phyloP scores from a whole-genome alignment of 2,888 invertebrate genomes.

The Steinernema carpocapsae region DNA sequence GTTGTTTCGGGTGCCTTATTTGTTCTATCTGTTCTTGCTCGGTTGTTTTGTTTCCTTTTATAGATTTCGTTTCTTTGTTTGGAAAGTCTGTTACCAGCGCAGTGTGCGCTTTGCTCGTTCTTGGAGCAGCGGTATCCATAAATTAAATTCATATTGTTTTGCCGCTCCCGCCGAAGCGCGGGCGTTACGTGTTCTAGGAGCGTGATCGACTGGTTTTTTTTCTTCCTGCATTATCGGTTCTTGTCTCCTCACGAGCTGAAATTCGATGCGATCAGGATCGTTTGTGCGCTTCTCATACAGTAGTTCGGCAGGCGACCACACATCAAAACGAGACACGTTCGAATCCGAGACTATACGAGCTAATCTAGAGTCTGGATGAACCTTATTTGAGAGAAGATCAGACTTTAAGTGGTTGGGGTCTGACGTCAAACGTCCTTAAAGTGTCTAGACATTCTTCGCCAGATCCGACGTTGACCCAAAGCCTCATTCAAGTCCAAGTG shows the following conservation, averaged over 20 bases:
- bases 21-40: neutral
- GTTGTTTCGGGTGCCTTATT: neutral
- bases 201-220: conserved; percentile 6
- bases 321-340: neutral
- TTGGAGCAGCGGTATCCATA: conserved; percentile 12
- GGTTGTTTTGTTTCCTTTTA: neutral
- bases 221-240: neutral
- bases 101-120: neutral
- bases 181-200: conserved; percentile 7
- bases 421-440: no score
- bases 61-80: neutral
- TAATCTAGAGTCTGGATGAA: neutral
- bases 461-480: no score
- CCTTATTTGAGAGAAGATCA: no score
- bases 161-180: neutral
- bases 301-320: neutral
- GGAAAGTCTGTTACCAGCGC: neutral
- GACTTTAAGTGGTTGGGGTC: no score
- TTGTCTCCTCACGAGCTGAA: neutral
- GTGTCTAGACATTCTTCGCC: no score
- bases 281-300: conserved; percentile 1
- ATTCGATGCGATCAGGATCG: neutral
- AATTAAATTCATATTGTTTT: conserved; percentile 16
- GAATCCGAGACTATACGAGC: neutral
- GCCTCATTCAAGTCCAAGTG: no score